phyloP scores from a whole-genome alignment of 2,113 vertebrate species.

The Archilochus colubris region DNA sequence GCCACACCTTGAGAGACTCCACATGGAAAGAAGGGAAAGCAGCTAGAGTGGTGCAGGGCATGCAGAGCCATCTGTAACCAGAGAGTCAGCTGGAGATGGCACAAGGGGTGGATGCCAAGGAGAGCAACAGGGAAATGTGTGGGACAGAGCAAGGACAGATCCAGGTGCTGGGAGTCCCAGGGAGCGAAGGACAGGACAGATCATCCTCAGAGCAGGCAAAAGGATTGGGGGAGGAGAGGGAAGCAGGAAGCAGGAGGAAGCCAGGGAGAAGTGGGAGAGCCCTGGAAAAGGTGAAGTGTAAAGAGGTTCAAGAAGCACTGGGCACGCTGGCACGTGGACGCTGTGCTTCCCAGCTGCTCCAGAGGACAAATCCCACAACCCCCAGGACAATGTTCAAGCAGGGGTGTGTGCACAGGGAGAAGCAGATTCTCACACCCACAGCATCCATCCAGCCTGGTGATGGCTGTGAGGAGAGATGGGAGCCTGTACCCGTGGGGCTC shows the following conservation, averaged over 20 bases:
- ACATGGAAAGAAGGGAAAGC: not conserved
- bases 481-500: not conserved
- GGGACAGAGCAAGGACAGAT: not conserved
- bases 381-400: too few species aligned
- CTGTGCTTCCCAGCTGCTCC: not conserved
- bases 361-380: not conserved
- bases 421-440: not conserved
- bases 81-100: not conserved
- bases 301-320: not conserved
- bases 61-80: not conserved
- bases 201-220: not conserved
- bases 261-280: not conserved
- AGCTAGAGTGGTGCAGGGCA: not conserved
- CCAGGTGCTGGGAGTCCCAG: not conserved
- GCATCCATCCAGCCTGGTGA: too few species aligned
- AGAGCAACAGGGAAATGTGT: not conserved
- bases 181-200: not conserved
- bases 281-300: rapidly evolving
- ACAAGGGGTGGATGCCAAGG: not conserved
- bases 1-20: not conserved
- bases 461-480: not conserved
- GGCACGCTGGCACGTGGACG: not conserved
- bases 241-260: not conserved
- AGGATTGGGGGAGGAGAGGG: not conserved
- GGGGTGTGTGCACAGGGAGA: not conserved